A percentile compares a stretch with the other conserved stretches of the same genome.
Evolutionary conservation across 2,888 invertebrate species (phyloP).

Genomic region (Rhagonycha lutea): DNA sequence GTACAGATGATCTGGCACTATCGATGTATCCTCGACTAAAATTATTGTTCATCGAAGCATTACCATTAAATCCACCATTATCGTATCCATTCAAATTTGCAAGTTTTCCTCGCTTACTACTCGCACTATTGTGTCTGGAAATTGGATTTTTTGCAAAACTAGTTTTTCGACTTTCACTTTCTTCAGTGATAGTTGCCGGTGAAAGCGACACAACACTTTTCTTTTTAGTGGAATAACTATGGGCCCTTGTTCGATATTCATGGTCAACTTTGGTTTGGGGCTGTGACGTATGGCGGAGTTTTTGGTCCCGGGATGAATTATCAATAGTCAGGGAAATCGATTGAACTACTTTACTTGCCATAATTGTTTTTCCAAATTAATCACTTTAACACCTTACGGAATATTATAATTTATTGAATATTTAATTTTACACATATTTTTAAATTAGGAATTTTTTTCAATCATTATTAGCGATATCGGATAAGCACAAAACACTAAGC

Average conservation of each 20-base stretch:
- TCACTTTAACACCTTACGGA: not conserved
- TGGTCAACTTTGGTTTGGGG: constrained; percentile 4
- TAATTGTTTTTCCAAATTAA: not conserved
- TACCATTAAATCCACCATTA: constrained; percentile 6
- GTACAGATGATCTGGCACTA: constrained; percentile 20
- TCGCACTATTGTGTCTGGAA: not conserved
- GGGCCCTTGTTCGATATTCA: constrained; percentile 35
- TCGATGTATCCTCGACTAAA: constrained; percentile 14
- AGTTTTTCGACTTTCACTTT: constrained; percentile 2
- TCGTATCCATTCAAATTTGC: constrained; percentile 9
- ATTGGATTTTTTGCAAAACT: constrained; percentile 11
- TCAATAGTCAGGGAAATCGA: constrained; percentile 9
- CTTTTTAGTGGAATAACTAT: constrained; percentile 19
- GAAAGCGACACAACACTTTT: constrained; percentile 18
- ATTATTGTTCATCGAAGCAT: not conserved
- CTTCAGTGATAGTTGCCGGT: constrained; percentile 26
- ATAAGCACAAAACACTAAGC: not conserved
- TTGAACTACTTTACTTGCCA: not conserved
- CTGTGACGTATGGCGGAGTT: constrained; percentile 24
- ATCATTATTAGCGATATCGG: not conserved
- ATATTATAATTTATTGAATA: not conserved
- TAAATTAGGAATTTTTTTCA: not conserved
- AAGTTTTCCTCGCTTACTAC: not conserved
- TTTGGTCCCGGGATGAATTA: constrained; percentile 17
- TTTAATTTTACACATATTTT: not conserved